phyloP scores from a whole-genome alignment of 2,888 invertebrate genomes.

The Alentia gelatinosa region DNA sequence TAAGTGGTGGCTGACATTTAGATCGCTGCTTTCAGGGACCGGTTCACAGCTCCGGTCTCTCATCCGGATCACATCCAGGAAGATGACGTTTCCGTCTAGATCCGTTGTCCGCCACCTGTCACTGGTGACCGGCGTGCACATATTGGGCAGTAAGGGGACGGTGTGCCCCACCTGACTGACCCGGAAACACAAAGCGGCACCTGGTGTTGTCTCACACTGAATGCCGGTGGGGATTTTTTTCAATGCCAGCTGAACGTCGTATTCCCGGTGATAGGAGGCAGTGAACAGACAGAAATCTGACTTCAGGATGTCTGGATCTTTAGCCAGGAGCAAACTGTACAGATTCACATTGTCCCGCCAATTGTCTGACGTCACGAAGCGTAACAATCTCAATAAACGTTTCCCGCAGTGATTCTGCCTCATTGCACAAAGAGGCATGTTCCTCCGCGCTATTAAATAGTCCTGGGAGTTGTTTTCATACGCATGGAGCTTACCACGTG shows the following conservation, averaged over 20 bases:
- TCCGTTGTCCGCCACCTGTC: constrained; percentile 75
- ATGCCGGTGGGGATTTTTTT: constrained; percentile 69
- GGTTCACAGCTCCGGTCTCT: constrained; percentile 24
- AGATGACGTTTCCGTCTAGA: constrained; percentile 74
- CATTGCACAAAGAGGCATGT: constrained; percentile 75
- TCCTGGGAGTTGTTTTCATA: constrained; percentile 73
- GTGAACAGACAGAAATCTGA: constrained; percentile 76
- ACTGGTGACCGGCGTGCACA: constrained; percentile 72
- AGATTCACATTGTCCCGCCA: constrained; percentile 75
- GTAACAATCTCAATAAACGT: constrained; percentile 72
- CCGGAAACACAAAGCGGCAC: constrained; percentile 70
- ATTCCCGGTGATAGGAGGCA: constrained; percentile 67
- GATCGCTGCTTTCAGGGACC: background rate
- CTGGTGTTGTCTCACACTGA: constrained; percentile 66
- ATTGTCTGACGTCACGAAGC: constrained; percentile 71
- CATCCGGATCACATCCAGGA: constrained; percentile 66
- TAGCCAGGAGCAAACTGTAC: constrained; percentile 71
- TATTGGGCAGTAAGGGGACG: constrained; percentile 74
- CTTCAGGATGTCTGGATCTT: constrained; percentile 70
- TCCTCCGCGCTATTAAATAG: constrained; percentile 72
- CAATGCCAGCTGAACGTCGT: constrained; percentile 74
- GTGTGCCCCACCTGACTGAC: constrained; percentile 73
- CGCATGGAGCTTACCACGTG: constrained; percentile 68
- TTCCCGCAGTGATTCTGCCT: constrained; percentile 76
- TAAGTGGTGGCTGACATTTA: background rate